Percentiles rank a stretch among this genome's conserved stretches.
phyloP scores from a whole-genome alignment of 1,140 invertebrate genomes.

The Drosophila tropicalis region DNA sequence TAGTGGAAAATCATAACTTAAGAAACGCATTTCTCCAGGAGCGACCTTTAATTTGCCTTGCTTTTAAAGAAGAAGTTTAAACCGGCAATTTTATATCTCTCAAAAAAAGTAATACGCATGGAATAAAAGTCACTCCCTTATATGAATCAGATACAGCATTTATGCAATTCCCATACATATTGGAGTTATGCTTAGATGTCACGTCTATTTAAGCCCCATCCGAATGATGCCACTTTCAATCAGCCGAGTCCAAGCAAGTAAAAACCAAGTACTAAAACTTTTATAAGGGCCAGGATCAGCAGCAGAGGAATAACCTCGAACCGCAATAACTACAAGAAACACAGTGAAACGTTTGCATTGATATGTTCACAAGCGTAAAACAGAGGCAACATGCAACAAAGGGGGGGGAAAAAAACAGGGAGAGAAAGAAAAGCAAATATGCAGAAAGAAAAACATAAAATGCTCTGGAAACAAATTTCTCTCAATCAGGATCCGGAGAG shows the following conservation, averaged over 20 bases:
- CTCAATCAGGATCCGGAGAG: constrained; percentile 11
- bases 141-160: too few species aligned
- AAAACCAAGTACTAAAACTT: constrained; percentile 11
- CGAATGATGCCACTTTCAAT: background rate
- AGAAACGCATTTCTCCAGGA: too few species aligned
- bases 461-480: constrained; percentile 31
- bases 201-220: background rate
- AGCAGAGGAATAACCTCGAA: constrained; percentile 9
- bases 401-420: constrained; percentile 30
- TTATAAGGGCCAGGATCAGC: background rate
- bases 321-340: constrained; percentile 38
- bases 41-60: too few species aligned
- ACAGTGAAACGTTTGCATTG: constrained; percentile 55
- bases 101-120: too few species aligned
- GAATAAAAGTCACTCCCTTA: too few species aligned
- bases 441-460: constrained; percentile 33
- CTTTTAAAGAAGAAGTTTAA: too few species aligned
- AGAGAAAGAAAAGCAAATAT: constrained; percentile 31
- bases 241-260: background rate
- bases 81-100: too few species aligned
- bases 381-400: constrained; percentile 22
- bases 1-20: too few species aligned
- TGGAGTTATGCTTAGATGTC: background rate
- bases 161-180: background rate
- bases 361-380: constrained; percentile 70